A percentile compares a stretch with the other conserved stretches of the same genome.
phyloP scores from a whole-genome alignment of 2,113 vertebrate species.

The Chloroceryle aenea region DNA sequence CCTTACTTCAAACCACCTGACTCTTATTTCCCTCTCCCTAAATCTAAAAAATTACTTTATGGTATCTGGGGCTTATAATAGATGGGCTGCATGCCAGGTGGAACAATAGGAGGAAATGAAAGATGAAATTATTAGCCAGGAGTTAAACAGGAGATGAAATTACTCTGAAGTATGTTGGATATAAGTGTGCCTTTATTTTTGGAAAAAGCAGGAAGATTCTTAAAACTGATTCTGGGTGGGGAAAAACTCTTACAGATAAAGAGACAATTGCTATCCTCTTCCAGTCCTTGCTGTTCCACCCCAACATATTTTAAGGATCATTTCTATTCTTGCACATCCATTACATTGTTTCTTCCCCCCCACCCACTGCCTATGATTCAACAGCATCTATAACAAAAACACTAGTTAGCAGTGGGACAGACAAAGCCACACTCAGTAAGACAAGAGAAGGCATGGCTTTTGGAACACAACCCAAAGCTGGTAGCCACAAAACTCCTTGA shows the following conservation, averaged over 20 bases:
- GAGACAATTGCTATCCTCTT: conserved; percentile 11
- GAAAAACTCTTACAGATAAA: conserved; percentile 1
- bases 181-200: neutral
- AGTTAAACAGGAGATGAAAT: conserved; percentile 65
- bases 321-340: neutral
- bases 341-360: neutral
- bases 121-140: conserved; percentile 66
- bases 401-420: neutral
- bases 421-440: neutral
- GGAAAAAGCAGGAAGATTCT: conserved; percentile 34
- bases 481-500: neutral
- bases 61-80: conserved; percentile 71
- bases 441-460: neutral
- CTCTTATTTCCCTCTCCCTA: conserved; percentile 54
- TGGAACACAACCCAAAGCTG: neutral
- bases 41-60: conserved; percentile 58
- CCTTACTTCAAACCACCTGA: conserved; percentile 65
- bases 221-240: neutral
- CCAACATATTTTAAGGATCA: conserved; percentile 5
- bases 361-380: neutral
- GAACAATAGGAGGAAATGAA: conserved; percentile 69
- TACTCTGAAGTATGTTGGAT: conserved; percentile 35
- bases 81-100: conserved; percentile 57
- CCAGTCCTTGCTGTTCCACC: neutral
- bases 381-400: neutral